Percentiles rank a stretch among this genome's conserved stretches.
phyloP scores from a whole-genome alignment of 1,140 invertebrate genomes.

The Drosophila sucinea region DNA sequence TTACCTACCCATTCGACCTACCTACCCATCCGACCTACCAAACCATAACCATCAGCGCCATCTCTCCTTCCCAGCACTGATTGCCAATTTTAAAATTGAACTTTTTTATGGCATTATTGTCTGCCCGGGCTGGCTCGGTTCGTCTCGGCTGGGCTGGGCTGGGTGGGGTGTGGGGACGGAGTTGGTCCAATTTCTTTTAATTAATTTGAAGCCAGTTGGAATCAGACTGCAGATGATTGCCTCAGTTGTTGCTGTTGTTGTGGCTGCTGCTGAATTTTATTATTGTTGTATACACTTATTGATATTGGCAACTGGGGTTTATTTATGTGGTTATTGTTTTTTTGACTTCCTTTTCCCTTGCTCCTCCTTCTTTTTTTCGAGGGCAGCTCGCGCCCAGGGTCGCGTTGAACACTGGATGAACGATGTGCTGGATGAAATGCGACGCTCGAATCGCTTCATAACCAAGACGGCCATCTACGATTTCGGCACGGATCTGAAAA shows the following conservation, averaged over 20 bases:
- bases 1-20: not conserved
- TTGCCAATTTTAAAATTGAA: constrained; percentile 82
- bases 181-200: constrained; percentile 77
- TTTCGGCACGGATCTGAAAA: constrained; percentile 89
- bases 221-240: constrained; percentile 68
- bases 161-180: too few relatives aligned
- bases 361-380: constrained; percentile 12
- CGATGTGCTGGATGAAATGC: constrained; percentile 92
- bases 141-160: not conserved
- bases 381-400: constrained; percentile 85
- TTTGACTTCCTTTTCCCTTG: constrained; percentile 20
- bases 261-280: constrained; percentile 61
- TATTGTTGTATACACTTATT: constrained; percentile 79
- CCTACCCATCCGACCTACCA: not conserved
- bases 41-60: not conserved
- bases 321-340: constrained; percentile 79
- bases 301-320: constrained; percentile 80
- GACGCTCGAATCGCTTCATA: constrained; percentile 91
- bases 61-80: constrained; percentile 60
- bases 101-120: constrained; percentile 77
- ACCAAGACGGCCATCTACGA: constrained; percentile 94
- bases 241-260: constrained; percentile 45
- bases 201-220: constrained; percentile 76
- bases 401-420: constrained; percentile 97
- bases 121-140: constrained; percentile 8